Evolutionary conservation across 2,113 vertebrate genomes (phyloP), one percentile per base, ranked within the genome.

Genomic region (Galeopterus variegatus): DNA sequence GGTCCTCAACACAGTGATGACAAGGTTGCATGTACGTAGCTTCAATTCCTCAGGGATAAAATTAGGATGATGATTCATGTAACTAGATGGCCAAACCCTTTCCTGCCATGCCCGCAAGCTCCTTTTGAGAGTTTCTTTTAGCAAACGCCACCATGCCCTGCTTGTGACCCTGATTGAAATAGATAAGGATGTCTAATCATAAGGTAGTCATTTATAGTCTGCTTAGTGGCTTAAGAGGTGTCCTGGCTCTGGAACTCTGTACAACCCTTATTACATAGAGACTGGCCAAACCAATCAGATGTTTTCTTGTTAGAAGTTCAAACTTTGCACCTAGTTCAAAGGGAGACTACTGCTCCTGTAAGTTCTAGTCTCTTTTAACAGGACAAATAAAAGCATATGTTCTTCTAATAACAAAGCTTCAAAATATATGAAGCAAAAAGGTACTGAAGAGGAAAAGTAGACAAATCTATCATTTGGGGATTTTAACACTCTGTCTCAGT

Each of bases 1-100:
- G 84, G 92, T 95, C 88, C 81, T 90, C 72, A 54, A 26, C 31
- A 50, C 28, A 65, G 52, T n/a, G 89, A 50, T 69, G 64, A n/a
- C 70, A 73, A 97, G 65, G 64, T 91, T 84, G 84, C 93, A 87
- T 95, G 83, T 76, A 54, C 96, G 95, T 95, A 94, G 83, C 96
- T 97, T 92, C 87, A 93, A 95, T 96, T 97, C 92, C 95, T 97
- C 24, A 70, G 36, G 83, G 95, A 83, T 97, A 98, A 98, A 98
- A 97, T 97, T 97, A 97, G 96, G 90, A 45, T 75, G 85, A 84
- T 98, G 97, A 97, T 89, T 97, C 96, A 96, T 84, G 33, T 70
- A 65, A 69, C 75, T 91, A 73, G 70, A 87, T 88, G 91, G 45
- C 93, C 82, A 89, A 73, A 65, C 88, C 93, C 80, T 95, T 94